These are phyloP conservation scores for Marmota monax DNA, from an alignment of 2,113 vertebrate genomes.

Conservation along the genomic window DNA sequence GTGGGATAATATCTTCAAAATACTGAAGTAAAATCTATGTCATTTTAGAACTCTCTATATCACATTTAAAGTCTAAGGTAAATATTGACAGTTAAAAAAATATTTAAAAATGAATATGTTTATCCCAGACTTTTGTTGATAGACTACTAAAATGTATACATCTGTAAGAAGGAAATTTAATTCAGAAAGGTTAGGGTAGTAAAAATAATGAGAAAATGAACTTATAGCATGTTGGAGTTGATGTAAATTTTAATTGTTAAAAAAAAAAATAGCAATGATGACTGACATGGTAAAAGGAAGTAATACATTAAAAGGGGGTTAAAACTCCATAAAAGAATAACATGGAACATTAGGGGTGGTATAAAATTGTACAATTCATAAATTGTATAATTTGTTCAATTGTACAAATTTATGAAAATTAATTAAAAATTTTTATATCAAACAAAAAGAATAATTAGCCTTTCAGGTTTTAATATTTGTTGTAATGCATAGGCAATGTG, in stretches of 20 bases:
- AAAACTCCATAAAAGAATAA: not conserved
- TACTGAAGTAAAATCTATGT: conserved; percentile 19
- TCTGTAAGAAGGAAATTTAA: not conserved
- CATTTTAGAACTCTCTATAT: not conserved
- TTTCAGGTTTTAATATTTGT: not conserved
- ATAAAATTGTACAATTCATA: not conserved
- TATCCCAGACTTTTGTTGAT: no score
- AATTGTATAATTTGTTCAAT: not conserved
- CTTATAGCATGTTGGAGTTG: not conserved
- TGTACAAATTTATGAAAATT: not conserved
- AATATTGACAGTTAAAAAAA: not conserved
- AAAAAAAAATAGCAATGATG: not conserved
- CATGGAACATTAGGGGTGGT: not conserved
- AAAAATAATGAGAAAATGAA: conserved; percentile 22
- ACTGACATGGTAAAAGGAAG: not conserved
- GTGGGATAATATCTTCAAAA: not conserved
- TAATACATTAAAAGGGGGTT: not conserved
- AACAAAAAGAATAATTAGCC: not conserved
- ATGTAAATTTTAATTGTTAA: not conserved
- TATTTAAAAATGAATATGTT: no score
- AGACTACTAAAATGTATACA: no score
- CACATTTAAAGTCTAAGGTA: not conserved
- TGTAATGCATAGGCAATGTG: not conserved
- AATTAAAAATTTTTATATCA: not conserved
- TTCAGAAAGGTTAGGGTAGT: not conserved